Percentiles rank a stretch among this genome's conserved stretches.
Conservation (phyloP, 1,140 invertebrate genomes). For the Drosophila triauraria region DNA sequence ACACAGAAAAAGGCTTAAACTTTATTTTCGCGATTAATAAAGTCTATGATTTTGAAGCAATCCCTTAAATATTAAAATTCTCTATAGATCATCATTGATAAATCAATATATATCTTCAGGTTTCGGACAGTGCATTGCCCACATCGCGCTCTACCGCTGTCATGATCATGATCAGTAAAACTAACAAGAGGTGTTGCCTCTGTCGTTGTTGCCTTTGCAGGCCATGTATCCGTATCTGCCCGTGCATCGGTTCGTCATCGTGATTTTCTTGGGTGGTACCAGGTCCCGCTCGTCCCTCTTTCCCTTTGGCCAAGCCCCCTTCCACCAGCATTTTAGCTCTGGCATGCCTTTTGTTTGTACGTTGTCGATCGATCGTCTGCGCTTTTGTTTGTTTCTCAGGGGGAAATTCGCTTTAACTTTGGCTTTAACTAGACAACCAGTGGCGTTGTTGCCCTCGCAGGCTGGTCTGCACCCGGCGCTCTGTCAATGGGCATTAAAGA, state of each 20-base stretch:
- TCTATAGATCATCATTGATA: neutral
- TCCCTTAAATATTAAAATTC: neutral
- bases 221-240: conserved; percentile 46
- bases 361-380: conserved; percentile 41
- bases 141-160: conserved; percentile 23
- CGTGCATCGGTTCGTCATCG: conserved; percentile 75
- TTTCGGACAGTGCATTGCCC: conserved; percentile 11
- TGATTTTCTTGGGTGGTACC: conserved; percentile 77
- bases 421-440: conserved; percentile 48
- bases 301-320: conserved; percentile 2
- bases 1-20: neutral
- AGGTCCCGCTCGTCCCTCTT: neutral
- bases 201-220: conserved; percentile 66
- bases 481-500: conserved; percentile 76
- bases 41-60: neutral
- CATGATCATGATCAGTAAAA: conserved; percentile 79
- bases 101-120: neutral
- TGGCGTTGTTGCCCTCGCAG: conserved; percentile 42
- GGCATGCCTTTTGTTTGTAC: conserved; percentile 54
- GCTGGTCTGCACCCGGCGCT: conserved; percentile 54
- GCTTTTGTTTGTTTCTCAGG: conserved; percentile 63
- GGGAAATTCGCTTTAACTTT: conserved; percentile 70
- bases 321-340: conserved; percentile 1
- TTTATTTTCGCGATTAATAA: neutral
- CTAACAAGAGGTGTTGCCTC: conserved; percentile 82